A percentile compares a stretch with the other conserved stretches of the same genome.
phyloP scores from a whole-genome alignment of 2,888 invertebrate genomes.

The Limenitis camilla region DNA sequence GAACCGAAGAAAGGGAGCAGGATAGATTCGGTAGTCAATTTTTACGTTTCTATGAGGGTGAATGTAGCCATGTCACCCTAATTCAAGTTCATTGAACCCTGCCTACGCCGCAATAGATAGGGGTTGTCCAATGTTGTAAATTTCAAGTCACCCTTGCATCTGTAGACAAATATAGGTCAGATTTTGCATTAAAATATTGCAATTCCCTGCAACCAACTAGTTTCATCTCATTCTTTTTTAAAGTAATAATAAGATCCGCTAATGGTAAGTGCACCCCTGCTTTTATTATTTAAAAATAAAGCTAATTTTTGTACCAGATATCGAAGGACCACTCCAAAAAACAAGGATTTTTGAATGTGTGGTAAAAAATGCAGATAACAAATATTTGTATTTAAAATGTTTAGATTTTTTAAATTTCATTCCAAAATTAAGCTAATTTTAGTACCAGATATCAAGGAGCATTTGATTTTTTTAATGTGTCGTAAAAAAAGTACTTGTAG shows the following conservation, averaged over 20 bases:
- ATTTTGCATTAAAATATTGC: conserved; percentile 15
- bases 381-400: no score
- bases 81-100: conserved; percentile 29
- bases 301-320: no score
- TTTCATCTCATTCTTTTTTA: background rate
- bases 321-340: no score
- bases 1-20: conserved; percentile 12
- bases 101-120: conserved; percentile 20
- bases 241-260: conserved; percentile 6
- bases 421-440: no score
- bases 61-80: conserved; percentile 27
- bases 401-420: no score
- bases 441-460: no score
- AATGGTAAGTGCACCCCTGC: no score
- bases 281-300: no score
- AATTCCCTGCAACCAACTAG: background rate
- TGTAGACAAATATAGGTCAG: conserved; percentile 17
- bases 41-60: conserved; percentile 28
- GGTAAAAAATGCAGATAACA: no score
- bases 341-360: no score
- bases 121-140: conserved; percentile 22
- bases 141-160: conserved; percentile 17
- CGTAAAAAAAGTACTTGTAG: no score
- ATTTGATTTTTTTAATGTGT: no score
- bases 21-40: conserved; percentile 23